Base-by-base conservation (phyloP, 2,113 vertebrate species). In the Mellivora capensis region DNA sequence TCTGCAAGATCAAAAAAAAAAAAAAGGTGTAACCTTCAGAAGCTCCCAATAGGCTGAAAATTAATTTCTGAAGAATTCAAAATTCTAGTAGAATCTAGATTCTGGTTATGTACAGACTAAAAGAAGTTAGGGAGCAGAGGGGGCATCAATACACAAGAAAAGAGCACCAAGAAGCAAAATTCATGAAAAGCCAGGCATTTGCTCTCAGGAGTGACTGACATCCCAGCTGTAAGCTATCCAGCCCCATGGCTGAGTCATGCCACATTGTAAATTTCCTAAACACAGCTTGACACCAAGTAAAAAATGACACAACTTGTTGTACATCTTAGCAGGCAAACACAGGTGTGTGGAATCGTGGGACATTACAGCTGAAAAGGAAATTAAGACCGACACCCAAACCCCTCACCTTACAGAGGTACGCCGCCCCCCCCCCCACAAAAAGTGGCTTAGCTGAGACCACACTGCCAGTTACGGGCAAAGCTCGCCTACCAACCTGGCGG, bases 21-120 rank as follows among this genome's bases (percentile, higher is more conserved):
- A 89, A 39, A 80, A 42, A 29, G 29, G 39, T 54, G 21, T 37
- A 93, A 39, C 15, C 71, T n/a, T 82, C 18, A 89, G 64, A 77
- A 67, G 2, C 57, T 90, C 23, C 54, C 74, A 15, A 76, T 80
- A 80, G 89, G 18, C 34, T 81, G 57, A 85, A 81, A 44, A 76
- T 44, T 76, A 76, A 89, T 94, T 94, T 84, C 92, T 89, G 39
- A 85, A 87, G 67, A 87, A 64, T 82, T 64, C 82, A 52, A 34
- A 37, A 25, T 23, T 20, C 25, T 52, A 52, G 49, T 37, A 92
- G 44, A 42, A 57, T 92, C 83, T 84, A 62, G 57, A 80, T n/a
- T 77, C 76, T 83, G 29, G 54, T 74, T 39, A 82, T 34, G 15
- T 64, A 47, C 42, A 64, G 37, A 34, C 2, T 34, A 47, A 47